phyloP scores from a whole-genome alignment of 2,113 vertebrate genomes.

The Oncorhynchus tshawytscha region DNA sequence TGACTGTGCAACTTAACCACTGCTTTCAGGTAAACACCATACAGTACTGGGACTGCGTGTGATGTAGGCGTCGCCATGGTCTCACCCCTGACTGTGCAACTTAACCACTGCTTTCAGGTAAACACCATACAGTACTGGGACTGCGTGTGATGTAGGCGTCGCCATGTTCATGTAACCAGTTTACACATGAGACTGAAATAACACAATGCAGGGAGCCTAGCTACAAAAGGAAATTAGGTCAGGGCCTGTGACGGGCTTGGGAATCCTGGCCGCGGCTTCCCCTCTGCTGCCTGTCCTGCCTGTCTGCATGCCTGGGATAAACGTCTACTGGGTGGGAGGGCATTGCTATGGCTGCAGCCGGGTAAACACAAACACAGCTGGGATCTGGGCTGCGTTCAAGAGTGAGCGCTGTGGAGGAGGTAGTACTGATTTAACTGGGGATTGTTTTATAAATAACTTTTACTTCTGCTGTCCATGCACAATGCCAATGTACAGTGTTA shows the following conservation, averaged over 20 bases:
- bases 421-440: constrained; percentile 34
- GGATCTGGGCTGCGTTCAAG: background rate
- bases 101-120: no score
- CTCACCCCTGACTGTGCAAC: no score
- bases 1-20: no score
- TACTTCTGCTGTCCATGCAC: constrained; percentile 36
- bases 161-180: background rate
- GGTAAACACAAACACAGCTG: constrained; percentile 65
- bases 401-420: background rate
- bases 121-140: background rate
- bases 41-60: background rate
- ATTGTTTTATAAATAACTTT: constrained; percentile 57
- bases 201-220: constrained; percentile 11
- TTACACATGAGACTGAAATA: constrained; percentile 26
- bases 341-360: constrained; percentile 48
- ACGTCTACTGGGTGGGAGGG: constrained; percentile 43
- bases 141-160: background rate
- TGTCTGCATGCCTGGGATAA: constrained; percentile 39
- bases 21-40: no score
- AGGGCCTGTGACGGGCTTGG: constrained; percentile 19
- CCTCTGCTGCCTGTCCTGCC: constrained; percentile 12
- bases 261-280: constrained; percentile 22
- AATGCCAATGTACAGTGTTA: constrained; percentile 20
- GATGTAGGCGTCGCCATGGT: background rate
- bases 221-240: constrained; percentile 27